A percentile compares a stretch with the other conserved stretches of the same genome.
These are phyloP conservation scores for Salvelinus alpinus DNA, from an alignment of 2,113 vertebrate species.

Conservation along the genomic window DNA sequence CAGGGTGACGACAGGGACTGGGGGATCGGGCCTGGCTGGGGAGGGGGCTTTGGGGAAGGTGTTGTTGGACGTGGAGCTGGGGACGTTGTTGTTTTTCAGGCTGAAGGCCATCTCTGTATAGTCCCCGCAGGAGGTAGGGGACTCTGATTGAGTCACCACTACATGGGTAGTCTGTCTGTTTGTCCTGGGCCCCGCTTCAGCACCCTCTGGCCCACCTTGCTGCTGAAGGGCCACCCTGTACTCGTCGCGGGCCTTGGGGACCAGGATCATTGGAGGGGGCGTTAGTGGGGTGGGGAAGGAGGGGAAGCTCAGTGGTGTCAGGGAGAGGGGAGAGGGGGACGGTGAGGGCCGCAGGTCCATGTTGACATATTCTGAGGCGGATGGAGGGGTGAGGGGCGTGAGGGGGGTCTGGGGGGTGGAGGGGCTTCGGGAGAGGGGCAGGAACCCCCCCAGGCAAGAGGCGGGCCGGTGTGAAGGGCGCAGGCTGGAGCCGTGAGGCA, in stretches of 20 bases:
- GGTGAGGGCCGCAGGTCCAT: constrained; percentile 76
- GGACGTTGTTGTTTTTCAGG: constrained; percentile 48
- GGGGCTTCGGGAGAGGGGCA: constrained; percentile 62
- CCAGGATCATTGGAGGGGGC: constrained; percentile 55
- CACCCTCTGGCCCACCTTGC: constrained; percentile 40
- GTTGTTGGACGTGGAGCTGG: constrained; percentile 48
- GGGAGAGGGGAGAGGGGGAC: constrained; percentile 69
- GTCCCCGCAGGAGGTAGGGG: constrained; percentile 70
- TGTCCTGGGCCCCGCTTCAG: constrained; percentile 46
- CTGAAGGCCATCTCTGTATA: constrained; percentile 81
- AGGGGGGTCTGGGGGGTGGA: constrained; percentile 48
- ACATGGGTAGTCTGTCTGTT: constrained; percentile 47
- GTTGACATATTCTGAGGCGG: constrained; percentile 75
- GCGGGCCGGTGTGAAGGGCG: constrained; percentile 59
- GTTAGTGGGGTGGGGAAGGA: constrained; percentile 69
- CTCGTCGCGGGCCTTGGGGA: constrained; percentile 56
- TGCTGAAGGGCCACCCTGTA: constrained; percentile 11
- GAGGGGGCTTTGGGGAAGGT: constrained; percentile 63
- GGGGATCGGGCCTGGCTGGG: constrained; percentile 62
- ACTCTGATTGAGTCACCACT: constrained; percentile 49
- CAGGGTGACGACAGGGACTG: constrained; percentile 50
- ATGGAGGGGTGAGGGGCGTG: constrained; percentile 56
- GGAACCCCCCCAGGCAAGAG: constrained; percentile 69
- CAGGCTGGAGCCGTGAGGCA: constrained; percentile 56
- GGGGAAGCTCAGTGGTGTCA: constrained; percentile 69